These are phyloP conservation scores for Apostichopus parvimensis DNA, from an alignment of 35 echinoderm and acorn worm genomes.

Conservation along the genomic window DNA sequence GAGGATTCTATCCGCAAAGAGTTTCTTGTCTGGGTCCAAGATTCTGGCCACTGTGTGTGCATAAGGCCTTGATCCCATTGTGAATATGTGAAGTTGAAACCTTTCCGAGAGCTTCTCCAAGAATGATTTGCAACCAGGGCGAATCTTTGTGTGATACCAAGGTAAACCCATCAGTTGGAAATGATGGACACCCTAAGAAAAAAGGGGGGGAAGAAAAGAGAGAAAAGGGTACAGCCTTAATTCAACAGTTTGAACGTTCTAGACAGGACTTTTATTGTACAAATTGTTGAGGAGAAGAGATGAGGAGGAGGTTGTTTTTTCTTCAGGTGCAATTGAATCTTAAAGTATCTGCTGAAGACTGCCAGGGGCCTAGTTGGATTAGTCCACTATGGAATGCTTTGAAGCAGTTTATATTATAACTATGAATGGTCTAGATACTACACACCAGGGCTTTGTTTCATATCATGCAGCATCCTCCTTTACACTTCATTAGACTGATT, in stretches of 20 bases:
- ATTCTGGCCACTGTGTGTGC: slow-evolving; percentile 83
- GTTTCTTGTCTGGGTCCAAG: slow-evolving; percentile 83
- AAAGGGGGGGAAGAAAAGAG: not conserved
- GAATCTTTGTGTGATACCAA: slow-evolving; percentile 95
- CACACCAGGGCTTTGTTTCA: too few species aligned
- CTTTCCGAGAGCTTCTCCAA: slow-evolving; percentile 70
- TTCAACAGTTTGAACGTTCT: not conserved
- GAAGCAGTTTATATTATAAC: too few species aligned
- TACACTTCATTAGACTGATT: too few species aligned
- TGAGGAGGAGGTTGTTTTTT: not conserved
- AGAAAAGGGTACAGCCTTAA: not conserved
- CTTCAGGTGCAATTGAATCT: too few species aligned
- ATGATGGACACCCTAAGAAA: slow-evolving; percentile 79
- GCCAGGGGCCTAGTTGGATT: too few species aligned
- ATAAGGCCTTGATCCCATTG: slow-evolving; percentile 91
- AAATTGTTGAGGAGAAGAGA: not conserved
- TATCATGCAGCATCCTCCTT: too few species aligned
- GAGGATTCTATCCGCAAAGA: slow-evolving; percentile 89
- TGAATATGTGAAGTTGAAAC: slow-evolving; percentile 94
- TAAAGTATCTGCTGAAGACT: too few species aligned
- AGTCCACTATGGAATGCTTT: too few species aligned
- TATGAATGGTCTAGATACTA: too few species aligned
- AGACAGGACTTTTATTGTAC: not conserved
- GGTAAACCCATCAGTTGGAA: slow-evolving; percentile 81
- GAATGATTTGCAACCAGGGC: slow-evolving; percentile 79